These are phyloP conservation scores for Lophius americanus DNA, from an alignment of 2,797 vertebrate genomes.

Conservation along the genomic window DNA sequence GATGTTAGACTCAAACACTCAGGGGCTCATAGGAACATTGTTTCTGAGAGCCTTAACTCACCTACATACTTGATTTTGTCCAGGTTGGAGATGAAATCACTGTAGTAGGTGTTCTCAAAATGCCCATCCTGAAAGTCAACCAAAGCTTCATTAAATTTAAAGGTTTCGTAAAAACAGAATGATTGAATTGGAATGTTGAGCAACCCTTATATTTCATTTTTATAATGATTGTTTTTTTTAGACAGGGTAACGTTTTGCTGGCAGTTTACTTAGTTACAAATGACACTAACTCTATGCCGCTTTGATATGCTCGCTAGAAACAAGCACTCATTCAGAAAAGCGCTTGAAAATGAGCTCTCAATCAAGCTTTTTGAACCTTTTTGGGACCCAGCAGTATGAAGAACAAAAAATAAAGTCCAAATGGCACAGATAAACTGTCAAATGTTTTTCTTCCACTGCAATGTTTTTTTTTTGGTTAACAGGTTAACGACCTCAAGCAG, in stretches of 20 bases:
- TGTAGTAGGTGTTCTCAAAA: slow-evolving; percentile 93
- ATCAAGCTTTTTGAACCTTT: no score
- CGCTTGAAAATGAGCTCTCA: no score
- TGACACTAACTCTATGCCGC: not conserved
- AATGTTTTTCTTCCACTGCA: slow-evolving; percentile 1
- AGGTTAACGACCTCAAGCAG: slow-evolving; percentile 1
- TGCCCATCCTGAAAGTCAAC: slow-evolving; percentile 82
- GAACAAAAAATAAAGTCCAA: slow-evolving; percentile 18
- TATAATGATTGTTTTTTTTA: no score
- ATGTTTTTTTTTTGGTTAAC: slow-evolving; percentile 22
- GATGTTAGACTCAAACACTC: not conserved
- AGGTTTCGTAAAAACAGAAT: not conserved
- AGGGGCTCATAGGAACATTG: not conserved
- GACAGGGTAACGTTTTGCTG: no score
- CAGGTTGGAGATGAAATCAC: slow-evolving; percentile 86
- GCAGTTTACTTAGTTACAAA: slow-evolving; percentile 1
- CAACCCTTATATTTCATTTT: no score
- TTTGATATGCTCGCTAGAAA: slow-evolving; percentile 19
- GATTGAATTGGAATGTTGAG: not conserved
- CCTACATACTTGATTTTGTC: slow-evolving; percentile 85
- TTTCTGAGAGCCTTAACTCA: slow-evolving; percentile 59
- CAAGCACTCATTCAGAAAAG: slow-evolving; percentile 11
- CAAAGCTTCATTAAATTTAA: slow-evolving; percentile 5
- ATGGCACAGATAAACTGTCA: slow-evolving; percentile 13
- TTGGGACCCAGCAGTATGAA: no score